phyloP scores from a whole-genome alignment of 2,797 vertebrate species.

The Ptychobarbus kaznakovi region DNA sequence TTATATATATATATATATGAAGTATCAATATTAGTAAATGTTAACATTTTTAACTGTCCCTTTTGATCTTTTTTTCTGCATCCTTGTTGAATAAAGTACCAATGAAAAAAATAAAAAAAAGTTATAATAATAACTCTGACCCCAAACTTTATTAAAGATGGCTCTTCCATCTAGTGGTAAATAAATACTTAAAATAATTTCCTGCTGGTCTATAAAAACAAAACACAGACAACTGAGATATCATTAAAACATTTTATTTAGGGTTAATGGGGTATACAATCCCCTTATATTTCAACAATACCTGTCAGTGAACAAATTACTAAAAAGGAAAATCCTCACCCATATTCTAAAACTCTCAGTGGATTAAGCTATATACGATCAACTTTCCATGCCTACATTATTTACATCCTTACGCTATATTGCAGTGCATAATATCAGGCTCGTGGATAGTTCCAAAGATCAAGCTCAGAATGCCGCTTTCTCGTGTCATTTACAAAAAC shows the following conservation, averaged over 20 bases:
- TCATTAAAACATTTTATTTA: constrained; percentile 12
- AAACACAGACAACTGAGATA: background rate
- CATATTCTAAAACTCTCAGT: constrained; percentile 30
- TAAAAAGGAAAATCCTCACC: background rate
- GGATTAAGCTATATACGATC: background rate
- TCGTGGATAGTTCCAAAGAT: constrained; percentile 8
- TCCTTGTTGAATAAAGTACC: background rate
- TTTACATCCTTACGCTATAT: constrained; percentile 47
- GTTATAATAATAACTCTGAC: too few relatives aligned
- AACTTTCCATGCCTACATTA: constrained; percentile 29
- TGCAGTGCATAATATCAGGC: constrained; percentile 5
- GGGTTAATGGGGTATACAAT: constrained; percentile 13
- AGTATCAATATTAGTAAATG: too few relatives aligned
- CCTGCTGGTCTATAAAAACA: background rate
- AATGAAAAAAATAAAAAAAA: too few relatives aligned
- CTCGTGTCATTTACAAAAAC: background rate
- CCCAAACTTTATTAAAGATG: background rate
- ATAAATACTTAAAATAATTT: background rate
- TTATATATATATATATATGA: too few relatives aligned
- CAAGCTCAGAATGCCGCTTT: background rate
- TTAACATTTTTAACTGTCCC: too few relatives aligned
- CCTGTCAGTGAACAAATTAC: background rate
- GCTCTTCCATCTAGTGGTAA: constrained; percentile 55
- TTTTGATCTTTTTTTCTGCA: too few relatives aligned
- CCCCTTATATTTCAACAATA: constrained; percentile 35